Evolutionary conservation across 1,140 invertebrate species (phyloP).

Genomic region (Microplitis mediator): DNA sequence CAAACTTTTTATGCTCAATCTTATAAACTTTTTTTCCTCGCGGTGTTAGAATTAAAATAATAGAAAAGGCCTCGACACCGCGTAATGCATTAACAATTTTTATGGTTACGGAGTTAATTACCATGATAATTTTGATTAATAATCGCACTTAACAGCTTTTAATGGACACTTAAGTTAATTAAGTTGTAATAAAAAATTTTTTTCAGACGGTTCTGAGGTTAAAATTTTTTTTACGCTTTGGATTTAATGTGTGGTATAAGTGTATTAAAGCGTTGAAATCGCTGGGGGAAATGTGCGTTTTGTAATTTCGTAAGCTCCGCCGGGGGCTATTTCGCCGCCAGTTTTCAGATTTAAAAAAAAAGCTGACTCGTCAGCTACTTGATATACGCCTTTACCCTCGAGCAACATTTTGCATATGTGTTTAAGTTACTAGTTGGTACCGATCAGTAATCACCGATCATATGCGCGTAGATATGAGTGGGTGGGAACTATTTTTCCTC

Average conservation of each 20-base stretch:
- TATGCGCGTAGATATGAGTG: constrained; percentile 19
- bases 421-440: constrained; percentile 11
- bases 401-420: constrained; percentile 27
- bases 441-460: neutral
- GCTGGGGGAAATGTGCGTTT: constrained; percentile 18
- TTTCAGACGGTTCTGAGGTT: neutral
- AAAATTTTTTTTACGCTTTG: neutral
- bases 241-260: neutral
- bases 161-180: neutral
- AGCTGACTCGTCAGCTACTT: constrained; percentile 39
- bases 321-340: neutral
- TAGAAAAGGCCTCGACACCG: neutral
- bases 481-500: constrained; percentile 39
- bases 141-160: neutral
- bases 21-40: no score
- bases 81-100: neutral
- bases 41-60: neutral
- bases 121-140: constrained; percentile 5
- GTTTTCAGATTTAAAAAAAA: constrained; percentile 3
- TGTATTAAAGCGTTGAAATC: constrained; percentile 15
- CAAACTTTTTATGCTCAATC: no score
- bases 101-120: constrained; percentile 2
- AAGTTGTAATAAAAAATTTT: neutral
- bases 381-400: constrained; percentile 41
- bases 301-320: neutral